Evolutionary conservation across 2,797 vertebrate species (phyloP).

Genomic region (Orestias chungarensis): DNA sequence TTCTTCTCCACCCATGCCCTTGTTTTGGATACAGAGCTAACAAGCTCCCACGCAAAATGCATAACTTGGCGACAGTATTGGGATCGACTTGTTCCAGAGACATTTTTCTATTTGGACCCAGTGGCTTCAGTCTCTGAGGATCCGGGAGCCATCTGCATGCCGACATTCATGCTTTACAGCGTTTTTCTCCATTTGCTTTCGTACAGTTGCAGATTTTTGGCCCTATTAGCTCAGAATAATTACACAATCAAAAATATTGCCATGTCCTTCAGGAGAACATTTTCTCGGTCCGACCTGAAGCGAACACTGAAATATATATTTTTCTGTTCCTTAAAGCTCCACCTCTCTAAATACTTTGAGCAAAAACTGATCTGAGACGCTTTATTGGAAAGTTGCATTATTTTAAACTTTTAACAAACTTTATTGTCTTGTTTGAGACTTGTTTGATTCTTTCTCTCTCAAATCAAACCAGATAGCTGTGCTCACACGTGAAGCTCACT

Average conservation of each 20-base stretch:
- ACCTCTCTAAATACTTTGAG: not conserved
- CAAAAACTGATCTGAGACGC: not conserved
- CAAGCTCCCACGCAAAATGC: slow-evolving; percentile 57
- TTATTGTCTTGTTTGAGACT: not conserved
- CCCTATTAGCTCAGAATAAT: slow-evolving; percentile 17
- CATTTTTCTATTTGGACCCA: slow-evolving; percentile 23
- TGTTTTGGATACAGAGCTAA: slow-evolving; percentile 73
- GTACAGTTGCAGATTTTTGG: slow-evolving; percentile 12
- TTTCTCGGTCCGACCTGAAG: slow-evolving; percentile 33
- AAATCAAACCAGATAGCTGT: no score
- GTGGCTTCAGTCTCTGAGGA: slow-evolving; percentile 8
- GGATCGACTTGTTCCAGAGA: slow-evolving; percentile 29
- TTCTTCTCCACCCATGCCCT: slow-evolving; percentile 64
- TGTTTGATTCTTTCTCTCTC: not conserved
- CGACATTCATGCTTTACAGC: slow-evolving; percentile 6
- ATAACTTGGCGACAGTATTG: slow-evolving; percentile 48
- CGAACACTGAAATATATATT: slow-evolving; percentile 22
- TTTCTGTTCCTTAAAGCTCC: not conserved
- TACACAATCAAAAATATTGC: slow-evolving; percentile 11
- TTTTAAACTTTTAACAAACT: not conserved
- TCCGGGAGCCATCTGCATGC: not conserved
- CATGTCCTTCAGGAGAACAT: slow-evolving; percentile 27
- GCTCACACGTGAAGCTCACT: not conserved
- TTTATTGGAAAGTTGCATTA: not conserved
- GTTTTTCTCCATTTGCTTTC: slow-evolving; percentile 8